Conservation (phyloP, 2,113 vertebrate genomes). For the Eonycteris spelaea region DNA sequence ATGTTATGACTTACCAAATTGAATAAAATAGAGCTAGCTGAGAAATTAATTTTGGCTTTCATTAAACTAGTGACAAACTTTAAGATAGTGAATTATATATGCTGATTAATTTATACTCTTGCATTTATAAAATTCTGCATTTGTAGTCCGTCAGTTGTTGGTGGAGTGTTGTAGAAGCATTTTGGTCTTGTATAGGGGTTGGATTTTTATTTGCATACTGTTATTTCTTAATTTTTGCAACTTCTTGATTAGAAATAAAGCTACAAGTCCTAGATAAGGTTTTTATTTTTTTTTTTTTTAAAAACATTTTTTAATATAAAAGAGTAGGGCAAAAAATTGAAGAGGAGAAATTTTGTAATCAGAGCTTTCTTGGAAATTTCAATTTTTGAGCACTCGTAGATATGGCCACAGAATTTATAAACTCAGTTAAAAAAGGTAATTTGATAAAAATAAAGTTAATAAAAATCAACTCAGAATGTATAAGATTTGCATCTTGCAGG, state of each 20-base stretch:
- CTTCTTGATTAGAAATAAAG: background rate
- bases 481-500: background rate
- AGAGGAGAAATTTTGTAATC: background rate
- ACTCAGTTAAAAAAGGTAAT: background rate
- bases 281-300: background rate
- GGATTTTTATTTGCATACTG: background rate
- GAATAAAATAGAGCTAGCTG: background rate
- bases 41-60: conserved; percentile 19
- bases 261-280: background rate
- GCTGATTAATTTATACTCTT: background rate
- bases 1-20: background rate
- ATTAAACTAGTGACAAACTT: conserved; percentile 19
- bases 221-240: background rate
- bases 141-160: background rate
- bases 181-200: background rate
- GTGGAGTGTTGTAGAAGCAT: background rate
- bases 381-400: background rate
- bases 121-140: background rate
- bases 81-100: background rate
- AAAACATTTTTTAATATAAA: background rate
- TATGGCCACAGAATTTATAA: background rate
- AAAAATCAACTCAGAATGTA: background rate
- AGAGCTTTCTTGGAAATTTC: background rate
- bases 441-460: background rate
- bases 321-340: background rate